These are phyloP conservation scores for Mythimna ferrago DNA, from an alignment of 2,888 invertebrate species.

Conservation along the genomic window DNA sequence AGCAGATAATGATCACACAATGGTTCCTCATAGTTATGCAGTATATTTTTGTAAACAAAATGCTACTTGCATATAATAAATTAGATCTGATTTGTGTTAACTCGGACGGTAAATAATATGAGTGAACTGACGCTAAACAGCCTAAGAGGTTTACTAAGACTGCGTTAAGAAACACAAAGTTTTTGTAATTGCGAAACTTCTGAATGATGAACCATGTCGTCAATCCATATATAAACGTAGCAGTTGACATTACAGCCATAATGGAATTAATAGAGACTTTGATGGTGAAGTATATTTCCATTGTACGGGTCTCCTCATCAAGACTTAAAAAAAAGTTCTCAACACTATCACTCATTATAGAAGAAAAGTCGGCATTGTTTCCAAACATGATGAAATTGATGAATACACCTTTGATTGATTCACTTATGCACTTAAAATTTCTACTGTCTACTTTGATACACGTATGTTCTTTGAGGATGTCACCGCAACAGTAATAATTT, in stretches of 20 bases:
- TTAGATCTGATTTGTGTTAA: not conserved
- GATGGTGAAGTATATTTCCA: not conserved
- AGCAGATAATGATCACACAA: not conserved
- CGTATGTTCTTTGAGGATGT: too few species aligned
- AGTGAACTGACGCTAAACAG: not conserved
- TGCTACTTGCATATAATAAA: not conserved
- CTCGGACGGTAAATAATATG: not conserved
- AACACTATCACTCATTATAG: not conserved
- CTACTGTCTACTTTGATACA: too few species aligned
- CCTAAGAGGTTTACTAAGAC: not conserved
- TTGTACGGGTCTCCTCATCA: not conserved
- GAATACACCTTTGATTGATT: not conserved
- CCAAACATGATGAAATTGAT: not conserved
- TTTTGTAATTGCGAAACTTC: not conserved
- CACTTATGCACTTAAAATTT: too few species aligned
- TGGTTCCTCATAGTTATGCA: not conserved
- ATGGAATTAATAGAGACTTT: not conserved
- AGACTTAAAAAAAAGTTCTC: not conserved
- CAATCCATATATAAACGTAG: not conserved
- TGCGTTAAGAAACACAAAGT: not conserved
- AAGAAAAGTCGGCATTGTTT: not conserved
- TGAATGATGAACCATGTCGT: not conserved
- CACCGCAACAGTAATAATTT: too few species aligned
- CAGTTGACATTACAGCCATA: not conserved
- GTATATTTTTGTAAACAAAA: not conserved